These are phyloP conservation scores for Galeopsomyia nigrocyanea DNA, from an alignment of 2,888 invertebrate genomes.

Conservation along the genomic window DNA sequence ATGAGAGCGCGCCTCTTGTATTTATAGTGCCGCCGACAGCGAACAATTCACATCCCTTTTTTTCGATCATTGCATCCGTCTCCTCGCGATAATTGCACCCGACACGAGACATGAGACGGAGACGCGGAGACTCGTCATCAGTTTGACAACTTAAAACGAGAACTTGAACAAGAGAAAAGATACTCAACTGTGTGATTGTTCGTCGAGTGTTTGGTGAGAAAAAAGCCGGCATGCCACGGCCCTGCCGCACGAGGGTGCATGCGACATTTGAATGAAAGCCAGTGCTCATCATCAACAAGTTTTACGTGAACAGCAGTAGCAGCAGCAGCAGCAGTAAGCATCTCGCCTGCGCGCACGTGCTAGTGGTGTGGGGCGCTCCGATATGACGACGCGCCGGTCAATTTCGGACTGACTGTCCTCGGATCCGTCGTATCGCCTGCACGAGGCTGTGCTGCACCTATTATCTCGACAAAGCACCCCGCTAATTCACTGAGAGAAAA, in stretches of 20 bases:
- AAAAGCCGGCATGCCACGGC: background rate
- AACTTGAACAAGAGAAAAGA: background rate
- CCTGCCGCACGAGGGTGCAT: background rate
- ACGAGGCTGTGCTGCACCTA: background rate
- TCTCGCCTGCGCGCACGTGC: constrained; percentile 49
- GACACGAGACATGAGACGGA: constrained; percentile 27
- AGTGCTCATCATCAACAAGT: background rate
- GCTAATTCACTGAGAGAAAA: constrained; percentile 29
- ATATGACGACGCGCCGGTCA: constrained; percentile 49
- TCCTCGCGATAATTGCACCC: background rate
- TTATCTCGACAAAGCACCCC: no score
- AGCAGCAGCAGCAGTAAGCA: constrained; percentile 4
- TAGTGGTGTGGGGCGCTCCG: constrained; percentile 35
- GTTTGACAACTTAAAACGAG: background rate
- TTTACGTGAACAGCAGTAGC: constrained; percentile 9
- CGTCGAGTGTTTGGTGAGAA: background rate
- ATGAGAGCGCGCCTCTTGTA: background rate
- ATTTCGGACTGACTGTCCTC: constrained; percentile 48
- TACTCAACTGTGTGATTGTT: background rate
- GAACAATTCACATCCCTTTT: background rate
- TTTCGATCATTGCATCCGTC: background rate
- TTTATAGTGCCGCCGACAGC: background rate
- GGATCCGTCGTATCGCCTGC: background rate
- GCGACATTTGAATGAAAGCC: background rate
- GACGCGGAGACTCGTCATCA: constrained; percentile 17